phyloP scores from a whole-genome alignment of 2,888 invertebrate genomes.

The Masnerella sp. region DNA sequence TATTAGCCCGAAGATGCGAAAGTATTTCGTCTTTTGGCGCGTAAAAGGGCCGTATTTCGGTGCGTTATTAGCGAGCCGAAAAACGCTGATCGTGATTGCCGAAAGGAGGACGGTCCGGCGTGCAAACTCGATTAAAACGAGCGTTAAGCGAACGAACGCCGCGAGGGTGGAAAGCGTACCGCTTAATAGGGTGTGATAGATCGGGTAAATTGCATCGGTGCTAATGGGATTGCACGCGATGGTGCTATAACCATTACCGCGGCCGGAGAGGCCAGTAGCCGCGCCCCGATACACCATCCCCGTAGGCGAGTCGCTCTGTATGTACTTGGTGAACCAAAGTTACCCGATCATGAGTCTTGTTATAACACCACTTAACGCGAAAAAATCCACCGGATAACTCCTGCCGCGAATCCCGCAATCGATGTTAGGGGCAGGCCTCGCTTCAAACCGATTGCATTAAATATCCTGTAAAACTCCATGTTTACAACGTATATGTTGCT shows the following conservation, averaged over 20 bases:
- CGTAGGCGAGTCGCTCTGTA: slow-evolving; percentile 54
- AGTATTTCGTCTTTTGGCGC: slow-evolving; percentile 48
- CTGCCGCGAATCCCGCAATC: slow-evolving; percentile 7
- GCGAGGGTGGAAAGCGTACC: slow-evolving; percentile 73
- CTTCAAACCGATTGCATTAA: too few species aligned
- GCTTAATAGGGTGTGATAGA: slow-evolving; percentile 78
- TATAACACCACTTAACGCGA: slow-evolving; percentile 46
- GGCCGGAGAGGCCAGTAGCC: slow-evolving; percentile 66
- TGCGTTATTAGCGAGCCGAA: slow-evolving; percentile 58
- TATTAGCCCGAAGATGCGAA: slow-evolving; percentile 42
- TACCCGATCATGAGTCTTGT: slow-evolving; percentile 55
- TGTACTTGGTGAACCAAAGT: slow-evolving; percentile 59
- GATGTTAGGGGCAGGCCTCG: slow-evolving; percentile 8
- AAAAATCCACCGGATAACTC: slow-evolving; percentile 18
- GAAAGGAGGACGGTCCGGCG: slow-evolving; percentile 60
- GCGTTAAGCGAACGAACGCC: slow-evolving; percentile 73
- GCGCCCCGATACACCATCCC: slow-evolving; percentile 55
- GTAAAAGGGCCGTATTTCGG: slow-evolving; percentile 39
- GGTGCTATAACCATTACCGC: slow-evolving; percentile 77
- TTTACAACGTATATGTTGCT: too few species aligned
- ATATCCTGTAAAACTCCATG: too few species aligned
- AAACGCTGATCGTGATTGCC: slow-evolving; percentile 60
- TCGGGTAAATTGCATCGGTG: slow-evolving; percentile 78
- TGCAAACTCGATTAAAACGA: slow-evolving; percentile 68
- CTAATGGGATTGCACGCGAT: slow-evolving; percentile 78